Evolutionary conservation across 1,140 invertebrate species (phyloP).

Genomic region (Frieseomelitta varia): DNA sequence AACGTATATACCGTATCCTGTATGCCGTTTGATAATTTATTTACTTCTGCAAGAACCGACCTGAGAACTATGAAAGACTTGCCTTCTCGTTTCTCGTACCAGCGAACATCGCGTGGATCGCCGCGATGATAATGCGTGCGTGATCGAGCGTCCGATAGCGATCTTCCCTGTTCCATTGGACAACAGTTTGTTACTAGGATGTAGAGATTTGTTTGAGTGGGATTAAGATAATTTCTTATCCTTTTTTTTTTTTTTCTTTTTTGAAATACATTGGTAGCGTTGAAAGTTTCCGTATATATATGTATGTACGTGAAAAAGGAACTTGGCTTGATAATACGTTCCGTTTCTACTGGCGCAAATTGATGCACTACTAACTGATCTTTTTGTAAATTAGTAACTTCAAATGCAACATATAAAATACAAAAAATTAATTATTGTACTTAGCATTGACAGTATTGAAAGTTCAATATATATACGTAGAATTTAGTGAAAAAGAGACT

Average conservation of each 20-base stretch:
- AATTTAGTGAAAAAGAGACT: too few relatives aligned
- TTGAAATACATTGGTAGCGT: background rate
- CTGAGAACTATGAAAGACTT: background rate
- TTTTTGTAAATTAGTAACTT: too few relatives aligned
- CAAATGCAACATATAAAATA: too few relatives aligned
- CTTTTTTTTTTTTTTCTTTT: background rate
- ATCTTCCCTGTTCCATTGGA: background rate
- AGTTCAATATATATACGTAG: too few relatives aligned
- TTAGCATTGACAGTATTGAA: too few relatives aligned
- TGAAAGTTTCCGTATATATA: background rate
- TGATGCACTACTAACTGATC: too few relatives aligned
- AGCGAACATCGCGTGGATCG: background rate
- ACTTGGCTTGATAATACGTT: too few relatives aligned
- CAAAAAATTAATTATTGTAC: too few relatives aligned
- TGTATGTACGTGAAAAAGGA: too few relatives aligned
- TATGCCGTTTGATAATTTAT: slow-evolving; percentile 5
- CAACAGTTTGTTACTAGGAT: background rate
- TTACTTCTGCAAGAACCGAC: background rate
- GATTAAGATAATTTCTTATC: background rate
- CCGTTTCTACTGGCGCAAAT: too few relatives aligned
- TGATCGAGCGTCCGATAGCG: slow-evolving; percentile 3
- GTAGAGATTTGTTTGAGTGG: background rate
- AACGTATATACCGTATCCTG: background rate
- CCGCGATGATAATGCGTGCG: background rate
- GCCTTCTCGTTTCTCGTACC: background rate